Evolutionary conservation across 2,888 invertebrate species (phyloP).

Genomic region (Pogonocherus hispidulus): DNA sequence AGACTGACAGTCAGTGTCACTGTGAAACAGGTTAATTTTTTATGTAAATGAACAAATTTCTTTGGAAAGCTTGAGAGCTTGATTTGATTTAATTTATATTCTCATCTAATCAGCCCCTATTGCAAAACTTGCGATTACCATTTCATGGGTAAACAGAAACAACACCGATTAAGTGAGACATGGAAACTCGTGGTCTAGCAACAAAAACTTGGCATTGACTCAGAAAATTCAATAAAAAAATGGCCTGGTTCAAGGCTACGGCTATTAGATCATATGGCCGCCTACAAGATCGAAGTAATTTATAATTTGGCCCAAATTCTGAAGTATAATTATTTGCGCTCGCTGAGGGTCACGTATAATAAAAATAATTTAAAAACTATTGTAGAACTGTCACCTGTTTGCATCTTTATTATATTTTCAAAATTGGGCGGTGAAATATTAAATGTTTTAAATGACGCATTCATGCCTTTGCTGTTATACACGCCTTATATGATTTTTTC

Average conservation of each 20-base stretch:
- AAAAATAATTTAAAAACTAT: not conserved
- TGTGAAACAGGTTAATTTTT: too few relatives aligned
- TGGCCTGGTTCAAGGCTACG: conserved; percentile 48
- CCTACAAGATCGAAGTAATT: conserved; percentile 7
- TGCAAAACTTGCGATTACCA: too few relatives aligned
- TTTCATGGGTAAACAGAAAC: too few relatives aligned
- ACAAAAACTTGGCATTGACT: conserved; percentile 44
- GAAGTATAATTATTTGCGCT: not conserved
- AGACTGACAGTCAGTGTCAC: too few relatives aligned
- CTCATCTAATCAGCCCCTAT: too few relatives aligned
- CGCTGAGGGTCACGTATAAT: not conserved
- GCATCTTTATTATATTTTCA: not conserved
- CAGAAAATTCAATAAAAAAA: conserved; percentile 36
- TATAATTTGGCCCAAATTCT: conserved; percentile 21
- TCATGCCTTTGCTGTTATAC: too few relatives aligned
- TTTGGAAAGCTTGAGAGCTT: too few relatives aligned
- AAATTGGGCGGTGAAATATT: not conserved
- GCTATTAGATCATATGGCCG: conserved; percentile 44
- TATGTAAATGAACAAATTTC: too few relatives aligned
- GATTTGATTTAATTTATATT: too few relatives aligned
- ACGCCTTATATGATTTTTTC: too few relatives aligned
- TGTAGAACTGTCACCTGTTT: not conserved
- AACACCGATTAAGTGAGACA: not conserved
- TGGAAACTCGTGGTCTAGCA: not conserved
- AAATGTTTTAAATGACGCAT: not conserved